Percentiles rank a stretch among this genome's conserved stretches.
Conservation (phyloP, 2,113 vertebrate species). For the Orycteropus afer region DNA sequence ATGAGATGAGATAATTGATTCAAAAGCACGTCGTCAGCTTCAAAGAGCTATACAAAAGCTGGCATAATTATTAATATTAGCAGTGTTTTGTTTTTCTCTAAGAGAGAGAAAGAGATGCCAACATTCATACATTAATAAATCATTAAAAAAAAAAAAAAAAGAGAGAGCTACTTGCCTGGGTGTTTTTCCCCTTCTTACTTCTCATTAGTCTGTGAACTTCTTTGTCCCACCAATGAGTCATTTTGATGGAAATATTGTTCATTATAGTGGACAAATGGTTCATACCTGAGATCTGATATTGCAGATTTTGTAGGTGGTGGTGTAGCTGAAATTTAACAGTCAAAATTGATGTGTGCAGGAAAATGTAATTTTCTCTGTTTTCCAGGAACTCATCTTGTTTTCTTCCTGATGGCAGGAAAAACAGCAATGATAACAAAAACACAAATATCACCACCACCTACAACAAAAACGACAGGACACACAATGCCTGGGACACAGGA, state of each 20-base stretch:
- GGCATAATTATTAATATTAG: conserved; percentile 51
- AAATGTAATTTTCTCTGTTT: neutral
- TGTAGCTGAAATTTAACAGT: neutral
- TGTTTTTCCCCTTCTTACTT: neutral
- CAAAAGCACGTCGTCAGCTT: neutral
- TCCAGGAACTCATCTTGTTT: neutral
- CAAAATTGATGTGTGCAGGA: neutral
- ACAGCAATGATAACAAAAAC: neutral
- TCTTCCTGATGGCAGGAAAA: neutral
- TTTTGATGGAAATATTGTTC: neutral
- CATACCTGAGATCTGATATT: neutral
- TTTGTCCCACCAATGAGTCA: neutral
- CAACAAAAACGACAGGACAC: neutral
- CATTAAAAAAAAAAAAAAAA: too few relatives aligned
- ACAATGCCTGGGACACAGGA: neutral
- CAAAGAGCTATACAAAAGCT: conserved; percentile 52
- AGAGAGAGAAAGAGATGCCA: conserved; percentile 26
- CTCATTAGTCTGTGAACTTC: neutral
- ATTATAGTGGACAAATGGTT: rapidly evolving
- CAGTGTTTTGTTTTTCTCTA: neutral
- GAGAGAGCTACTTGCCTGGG: neutral
- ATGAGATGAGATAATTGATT: conserved; percentile 44
- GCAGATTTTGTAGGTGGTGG: neutral
- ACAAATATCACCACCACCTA: neutral
- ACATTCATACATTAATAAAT: neutral